phyloP scores from a whole-genome alignment of 2,888 invertebrate species.

The Thecophora atra region DNA sequence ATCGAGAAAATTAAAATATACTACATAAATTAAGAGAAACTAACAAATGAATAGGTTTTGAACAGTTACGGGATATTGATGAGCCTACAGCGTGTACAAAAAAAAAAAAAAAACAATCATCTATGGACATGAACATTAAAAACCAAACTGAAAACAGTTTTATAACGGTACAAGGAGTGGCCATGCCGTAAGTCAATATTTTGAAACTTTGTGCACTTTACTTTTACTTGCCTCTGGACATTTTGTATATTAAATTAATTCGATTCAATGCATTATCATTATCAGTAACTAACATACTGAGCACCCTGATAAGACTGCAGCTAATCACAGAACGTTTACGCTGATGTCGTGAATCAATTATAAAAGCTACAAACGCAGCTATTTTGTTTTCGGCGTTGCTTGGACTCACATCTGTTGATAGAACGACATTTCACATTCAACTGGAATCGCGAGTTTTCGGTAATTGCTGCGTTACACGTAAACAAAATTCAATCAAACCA shows the following conservation, averaged over 20 bases:
- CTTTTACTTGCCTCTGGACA: background rate
- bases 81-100: no score
- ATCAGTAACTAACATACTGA: background rate
- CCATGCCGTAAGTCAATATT: no score
- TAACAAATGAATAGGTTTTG: no score
- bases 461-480: background rate
- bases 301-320: conserved; percentile 24
- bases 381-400: conserved; percentile 31
- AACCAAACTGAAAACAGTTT: no score
- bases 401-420: conserved; percentile 33
- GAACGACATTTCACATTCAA: background rate
- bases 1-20: background rate
- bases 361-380: conserved; percentile 33
- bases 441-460: background rate
- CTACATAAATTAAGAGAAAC: no score
- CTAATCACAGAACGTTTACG: conserved; percentile 16
- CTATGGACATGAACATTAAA: no score
- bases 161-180: no score
- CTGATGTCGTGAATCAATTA: conserved; percentile 18
- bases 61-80: no score
- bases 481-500: no score
- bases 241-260: conserved; percentile 6
- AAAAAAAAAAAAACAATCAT: no score
- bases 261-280: conserved; percentile 5
- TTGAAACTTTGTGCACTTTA: background rate